Evolutionary conservation across 2,113 vertebrate genomes (phyloP), one percentile per base, ranked within the genome.

Genomic region (Lasiurus cinereus): DNA sequence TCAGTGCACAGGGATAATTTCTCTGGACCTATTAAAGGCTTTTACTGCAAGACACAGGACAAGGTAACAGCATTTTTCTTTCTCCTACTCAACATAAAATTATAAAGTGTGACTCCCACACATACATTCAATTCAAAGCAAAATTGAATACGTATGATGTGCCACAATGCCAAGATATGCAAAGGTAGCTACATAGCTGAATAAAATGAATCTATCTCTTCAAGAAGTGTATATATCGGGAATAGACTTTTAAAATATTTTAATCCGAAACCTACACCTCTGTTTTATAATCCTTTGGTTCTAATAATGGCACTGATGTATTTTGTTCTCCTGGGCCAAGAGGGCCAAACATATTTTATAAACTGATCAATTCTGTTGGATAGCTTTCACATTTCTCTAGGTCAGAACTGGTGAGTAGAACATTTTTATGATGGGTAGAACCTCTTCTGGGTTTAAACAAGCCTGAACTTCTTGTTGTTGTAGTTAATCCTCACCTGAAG

Each of bases 331-430:
- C 43, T 78, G 95, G 86, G 91, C 95, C 95, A 89, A 39, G 3
- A 85, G 73, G 50, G 50, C 64, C 95, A 96, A 95, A 97, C 86
- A 97, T 97, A 97, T 96, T 97, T 97, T 94, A 96, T 83, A 96
- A 96, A 94, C 93, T 94, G 95, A 96, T 97, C 96, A 93, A 96
- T 97, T 96, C 88, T 92, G 78, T 97, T 90, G 96, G 96, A 97
- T 95, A 96, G 96, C 95, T 79, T 93, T 93, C 83, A 96, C 93
- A 97, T 95, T 96, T 96, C 96, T 97, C 78, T 91, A 89, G 96
- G 93, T 95, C 95, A 95, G 94, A 95, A 88, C 78, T 91, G 91
- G 95, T 91, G 85, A 95, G 64, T 29, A 90, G 95, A 93, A 95
- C 79, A 62, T 83, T 91, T 96, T 90, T 94, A 95, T 97, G 95